A percentile compares a stretch with the other conserved stretches of the same genome.
Conservation (phyloP, 2,888 invertebrate species). For the Limnephilus auricula region DNA sequence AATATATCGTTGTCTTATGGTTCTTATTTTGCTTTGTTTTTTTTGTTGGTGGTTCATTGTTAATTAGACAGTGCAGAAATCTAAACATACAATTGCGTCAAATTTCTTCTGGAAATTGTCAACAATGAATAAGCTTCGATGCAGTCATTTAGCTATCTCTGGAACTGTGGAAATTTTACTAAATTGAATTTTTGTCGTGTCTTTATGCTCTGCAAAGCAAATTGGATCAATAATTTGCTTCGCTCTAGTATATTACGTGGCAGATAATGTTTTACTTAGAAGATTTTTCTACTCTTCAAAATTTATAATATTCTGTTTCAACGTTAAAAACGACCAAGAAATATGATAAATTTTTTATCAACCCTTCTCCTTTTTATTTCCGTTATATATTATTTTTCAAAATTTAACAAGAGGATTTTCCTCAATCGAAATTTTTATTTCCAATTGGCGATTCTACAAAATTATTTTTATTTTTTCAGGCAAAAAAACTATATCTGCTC, state of each 20-base stretch:
- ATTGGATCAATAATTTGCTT: too few species aligned
- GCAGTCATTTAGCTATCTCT: background rate
- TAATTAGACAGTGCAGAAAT: background rate
- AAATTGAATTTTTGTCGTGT: too few species aligned
- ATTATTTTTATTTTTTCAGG: conserved; percentile 34
- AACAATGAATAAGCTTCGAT: background rate
- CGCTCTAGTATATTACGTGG: too few species aligned
- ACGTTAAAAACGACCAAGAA: background rate
- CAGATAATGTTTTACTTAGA: too few species aligned
- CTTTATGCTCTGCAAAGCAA: too few species aligned
- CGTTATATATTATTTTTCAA: background rate
- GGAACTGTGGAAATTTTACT: too few species aligned
- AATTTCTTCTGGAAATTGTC: background rate
- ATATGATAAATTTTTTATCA: background rate
- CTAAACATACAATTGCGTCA: background rate
- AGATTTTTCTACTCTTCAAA: too few species aligned
- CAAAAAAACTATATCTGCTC: conserved; percentile 2
- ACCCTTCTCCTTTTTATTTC: background rate
- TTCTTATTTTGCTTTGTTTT: background rate
- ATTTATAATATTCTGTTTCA: background rate
- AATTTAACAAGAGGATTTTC: background rate
- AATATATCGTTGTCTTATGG: background rate
- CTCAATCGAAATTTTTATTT: background rate
- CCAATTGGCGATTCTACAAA: background rate
- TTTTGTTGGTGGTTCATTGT: background rate